Base-by-base conservation (phyloP, 1,140 invertebrate genomes). In the Thaumatotibia leucotreta region DNA sequence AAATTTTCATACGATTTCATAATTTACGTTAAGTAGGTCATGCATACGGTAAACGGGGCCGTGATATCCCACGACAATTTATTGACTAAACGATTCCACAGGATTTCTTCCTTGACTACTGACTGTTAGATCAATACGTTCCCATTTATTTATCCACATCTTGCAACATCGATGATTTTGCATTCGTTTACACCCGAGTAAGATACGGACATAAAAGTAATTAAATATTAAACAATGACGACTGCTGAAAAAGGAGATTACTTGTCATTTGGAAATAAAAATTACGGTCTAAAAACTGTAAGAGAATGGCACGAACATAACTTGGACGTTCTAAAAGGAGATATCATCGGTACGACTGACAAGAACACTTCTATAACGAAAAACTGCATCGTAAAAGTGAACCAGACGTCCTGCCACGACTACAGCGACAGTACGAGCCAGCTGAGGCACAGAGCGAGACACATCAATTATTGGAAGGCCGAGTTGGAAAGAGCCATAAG, bases 401-500 rank as follows among this genome's bases (percentile, higher is more conserved):
- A 89, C 31, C 82, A 88, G 50, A 86, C 82, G 1, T 82, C 86
- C 2, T 88, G 84, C 52, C 75, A 82, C 5, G 81, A 88, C 29
- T 91, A 78, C 29, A 76, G 64, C 6, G 93, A 95, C 49, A 94
- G 92, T 66, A 95, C 94, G 0, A 92, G 93, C 45, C 91, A 92
- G 61, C 71, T 96, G 9, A 91, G 90, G 63, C 91, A 91, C 50
- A 91, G 94, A 20, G 88, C 92, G 0, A 87, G 92, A 39, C 92
- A 95, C 32, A 92, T 96, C 14, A 91, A 93, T 71, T 92, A 93
- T 49, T 95, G 94, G 94, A 95, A 95, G 86, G 92, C 88, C 0
- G 94, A 95, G 68, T 69, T 95, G 63, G 93, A 95, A 75, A 88
- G 92, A 22, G 92, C 93, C 11, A 93, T 95, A 64, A 83, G 83